phyloP scores from a whole-genome alignment of 2,888 invertebrate species.

The Ichneumoninae sp. region DNA sequence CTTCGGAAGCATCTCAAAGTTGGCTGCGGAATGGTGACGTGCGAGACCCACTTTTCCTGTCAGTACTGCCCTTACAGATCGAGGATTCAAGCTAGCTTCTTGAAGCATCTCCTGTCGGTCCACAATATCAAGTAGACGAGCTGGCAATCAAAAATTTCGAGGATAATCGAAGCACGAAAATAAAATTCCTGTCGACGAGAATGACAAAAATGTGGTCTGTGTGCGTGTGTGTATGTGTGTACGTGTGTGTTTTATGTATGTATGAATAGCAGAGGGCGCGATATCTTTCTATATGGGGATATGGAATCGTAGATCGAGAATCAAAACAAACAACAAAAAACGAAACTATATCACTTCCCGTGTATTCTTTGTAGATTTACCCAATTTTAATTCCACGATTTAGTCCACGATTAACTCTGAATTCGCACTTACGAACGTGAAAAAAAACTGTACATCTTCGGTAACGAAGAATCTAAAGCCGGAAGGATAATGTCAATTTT shows the following conservation, averaged over 20 bases:
- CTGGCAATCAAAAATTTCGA: slow-evolving; percentile 57
- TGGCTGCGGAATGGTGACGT: slow-evolving; percentile 83
- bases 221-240: slow-evolving; percentile 32
- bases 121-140: slow-evolving; percentile 82
- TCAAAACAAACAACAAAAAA: slow-evolving; percentile 29
- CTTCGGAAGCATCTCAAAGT: slow-evolving; percentile 83
- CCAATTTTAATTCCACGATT: slow-evolving; percentile 46
- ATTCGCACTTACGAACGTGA: slow-evolving; percentile 16
- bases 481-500: slow-evolving; percentile 36
- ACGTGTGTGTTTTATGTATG: slow-evolving; percentile 52
- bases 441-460: slow-evolving; percentile 29
- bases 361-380: slow-evolving; percentile 54
- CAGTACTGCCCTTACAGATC: slow-evolving; percentile 84
- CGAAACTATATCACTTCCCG: slow-evolving; percentile 45
- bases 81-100: slow-evolving; percentile 83
- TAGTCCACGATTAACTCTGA: slow-evolving; percentile 34
- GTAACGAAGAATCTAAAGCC: slow-evolving; percentile 15
- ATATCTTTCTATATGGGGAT: slow-evolving; percentile 42
- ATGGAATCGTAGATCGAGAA: slow-evolving; percentile 55
- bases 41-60: slow-evolving; percentile 84
- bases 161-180: slow-evolving; percentile 56
- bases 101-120: slow-evolving; percentile 82
- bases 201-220: slow-evolving; percentile 28
- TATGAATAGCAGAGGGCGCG: slow-evolving; percentile 35
- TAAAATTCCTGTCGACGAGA: slow-evolving; percentile 34